Evolutionary conservation across 2,797 vertebrate species (phyloP), one percentile per base, ranked within the genome.

Genomic region (Thaleichthys pacificus): DNA sequence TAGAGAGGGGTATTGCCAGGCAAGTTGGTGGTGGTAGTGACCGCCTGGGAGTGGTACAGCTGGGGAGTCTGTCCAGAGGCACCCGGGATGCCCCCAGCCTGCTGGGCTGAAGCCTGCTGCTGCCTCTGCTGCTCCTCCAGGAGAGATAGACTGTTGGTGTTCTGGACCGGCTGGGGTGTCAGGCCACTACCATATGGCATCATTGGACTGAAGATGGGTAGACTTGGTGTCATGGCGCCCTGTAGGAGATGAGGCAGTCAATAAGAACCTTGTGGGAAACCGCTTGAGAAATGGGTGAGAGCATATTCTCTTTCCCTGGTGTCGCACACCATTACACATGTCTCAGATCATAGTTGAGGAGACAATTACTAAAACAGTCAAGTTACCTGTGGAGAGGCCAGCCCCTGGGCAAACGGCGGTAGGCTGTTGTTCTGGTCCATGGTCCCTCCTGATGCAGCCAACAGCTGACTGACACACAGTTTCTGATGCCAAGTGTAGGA

Each of bases 391-490:
- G 98, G 97, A 32, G 98, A 99, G 30, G 96, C 94, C 88, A 98
- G 86, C n/a, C 96, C 96, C 91, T 97, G 98, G 75, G 51, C 6
- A 9, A 97, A 99, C n/a, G 95, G 87, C 1, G 96, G 93, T 76
- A 97, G 84, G 84, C 97, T 98, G 93, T 95, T 99, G 92, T 97
- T 99, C 91, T 98, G 98, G 92, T 99, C 98, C 98, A 99, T 99
- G 17, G 49, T 68, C 51, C 81, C 71, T 56, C 58, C 54, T 81
- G 78, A 76, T 32, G 72, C 83, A 84, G 79, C 84, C 81, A 82
- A 80, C 82, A 82, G 78, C 67, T 21, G 38, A n/a, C 24, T 58
- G 28, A 32, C 19, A 64, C 28, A 35, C 67, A 24, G 42, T 47
- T 47, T 28, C 47, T 66, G 9, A 66, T 56, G 51, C 15, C 19